phyloP scores from a whole-genome alignment of 2,113 vertebrate species.

The Psephotus haematonotus region DNA sequence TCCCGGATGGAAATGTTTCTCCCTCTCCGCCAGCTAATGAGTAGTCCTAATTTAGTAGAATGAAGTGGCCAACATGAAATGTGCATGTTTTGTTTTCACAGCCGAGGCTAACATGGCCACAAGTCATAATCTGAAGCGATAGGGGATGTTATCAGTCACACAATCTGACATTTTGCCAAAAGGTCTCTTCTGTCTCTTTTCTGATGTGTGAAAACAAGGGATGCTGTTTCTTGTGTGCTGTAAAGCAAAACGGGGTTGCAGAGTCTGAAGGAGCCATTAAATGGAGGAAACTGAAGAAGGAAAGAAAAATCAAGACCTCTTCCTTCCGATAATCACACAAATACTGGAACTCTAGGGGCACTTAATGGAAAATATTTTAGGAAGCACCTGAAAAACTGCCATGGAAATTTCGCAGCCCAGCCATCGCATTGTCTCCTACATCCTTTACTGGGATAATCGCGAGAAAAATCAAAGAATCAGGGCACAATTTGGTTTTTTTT shows the following conservation, averaged over 20 bases:
- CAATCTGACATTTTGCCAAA: constrained; percentile 50
- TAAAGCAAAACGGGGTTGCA: not conserved
- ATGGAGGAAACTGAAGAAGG: not conserved
- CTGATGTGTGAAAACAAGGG: constrained; percentile 32
- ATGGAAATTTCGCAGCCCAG: not conserved
- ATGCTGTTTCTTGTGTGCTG: constrained; percentile 6
- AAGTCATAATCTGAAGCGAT: constrained; percentile 30
- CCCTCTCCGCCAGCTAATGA: not conserved
- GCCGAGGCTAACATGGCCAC: not conserved
- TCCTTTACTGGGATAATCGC: not conserved
- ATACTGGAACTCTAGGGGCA: not conserved
- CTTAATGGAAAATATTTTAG: constrained; percentile 6
- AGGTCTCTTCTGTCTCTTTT: constrained; percentile 56
- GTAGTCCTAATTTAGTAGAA: constrained; percentile 17
- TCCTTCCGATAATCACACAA: not conserved
- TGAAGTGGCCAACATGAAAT: not conserved
- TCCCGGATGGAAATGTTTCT: constrained; percentile 1
- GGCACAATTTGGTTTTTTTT: not conserved
- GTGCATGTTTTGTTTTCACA: constrained; percentile 20
- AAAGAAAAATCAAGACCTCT: not conserved
- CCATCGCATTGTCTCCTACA: not conserved
- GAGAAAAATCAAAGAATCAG: not conserved
- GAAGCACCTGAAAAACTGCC: constrained; percentile 23
- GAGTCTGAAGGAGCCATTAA: not conserved
- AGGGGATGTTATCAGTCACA: constrained; percentile 10